These are phyloP conservation scores for Australoheros scitulus DNA, from an alignment of 2,113 vertebrate genomes.

Conservation along the genomic window DNA sequence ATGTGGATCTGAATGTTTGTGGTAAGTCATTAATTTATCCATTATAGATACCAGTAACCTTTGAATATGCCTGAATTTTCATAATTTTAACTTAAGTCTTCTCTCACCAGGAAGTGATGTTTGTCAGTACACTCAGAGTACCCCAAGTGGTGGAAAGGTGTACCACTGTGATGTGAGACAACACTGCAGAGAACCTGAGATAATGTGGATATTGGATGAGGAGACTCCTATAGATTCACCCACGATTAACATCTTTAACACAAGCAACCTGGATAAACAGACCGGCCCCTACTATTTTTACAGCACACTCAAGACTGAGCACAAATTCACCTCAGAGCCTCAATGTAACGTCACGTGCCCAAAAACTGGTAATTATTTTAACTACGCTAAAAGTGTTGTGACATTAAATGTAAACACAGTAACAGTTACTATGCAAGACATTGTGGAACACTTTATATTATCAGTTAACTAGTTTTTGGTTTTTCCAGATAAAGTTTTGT, in stretches of 20 bases:
- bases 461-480: neutral
- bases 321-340: neutral
- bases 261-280: too few relatives aligned
- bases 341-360: neutral
- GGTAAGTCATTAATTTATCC: constrained; percentile 38
- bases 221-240: too few relatives aligned
- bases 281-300: neutral
- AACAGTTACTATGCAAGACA: accelerated
- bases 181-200: neutral
- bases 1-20: neutral
- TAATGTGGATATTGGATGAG: constrained; percentile 28
- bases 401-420: neutral
- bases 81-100: neutral
- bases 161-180: neutral
- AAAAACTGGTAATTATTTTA: neutral
- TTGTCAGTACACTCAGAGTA: accelerated
- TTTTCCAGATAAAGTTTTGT: too few relatives aligned
- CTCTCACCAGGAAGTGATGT: accelerated
- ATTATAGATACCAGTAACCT: too few relatives aligned
- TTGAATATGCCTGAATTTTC: neutral
- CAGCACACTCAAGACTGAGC: neutral
- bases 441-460: accelerated
- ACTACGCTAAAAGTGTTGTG: neutral
- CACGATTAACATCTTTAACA: too few relatives aligned
- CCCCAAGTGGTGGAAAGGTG: accelerated